A percentile compares a stretch with the other conserved stretches of the same genome.
Evolutionary conservation across 2,888 invertebrate species (phyloP).

Genomic region (Ferrisia virgata): DNA sequence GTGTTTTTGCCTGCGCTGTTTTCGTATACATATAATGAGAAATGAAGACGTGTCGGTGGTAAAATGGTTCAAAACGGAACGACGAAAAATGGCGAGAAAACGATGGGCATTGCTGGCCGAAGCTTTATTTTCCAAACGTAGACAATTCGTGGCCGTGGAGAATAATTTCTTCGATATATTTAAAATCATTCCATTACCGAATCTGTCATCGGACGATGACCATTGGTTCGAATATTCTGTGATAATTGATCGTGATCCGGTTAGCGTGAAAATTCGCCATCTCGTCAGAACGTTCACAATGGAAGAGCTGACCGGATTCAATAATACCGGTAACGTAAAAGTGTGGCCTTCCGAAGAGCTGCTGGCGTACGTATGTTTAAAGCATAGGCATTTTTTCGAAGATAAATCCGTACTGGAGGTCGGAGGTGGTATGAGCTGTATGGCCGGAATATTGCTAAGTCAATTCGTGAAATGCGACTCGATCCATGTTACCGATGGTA

Average conservation of each 20-base stretch:
- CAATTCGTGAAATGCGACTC: slow-evolving; percentile 64
- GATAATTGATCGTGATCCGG: not conserved
- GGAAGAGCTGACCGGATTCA: slow-evolving; percentile 73
- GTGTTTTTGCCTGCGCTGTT: not conserved
- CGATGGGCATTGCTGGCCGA: slow-evolving; percentile 67
- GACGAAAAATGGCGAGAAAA: slow-evolving; percentile 59
- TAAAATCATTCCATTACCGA: not conserved
- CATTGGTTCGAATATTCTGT: not conserved
- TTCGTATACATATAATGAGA: not conserved
- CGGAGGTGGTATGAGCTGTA: slow-evolving; percentile 81
- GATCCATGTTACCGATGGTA: slow-evolving; percentile 75
- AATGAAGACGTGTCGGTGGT: slow-evolving; percentile 6
- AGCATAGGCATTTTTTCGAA: slow-evolving; percentile 64
- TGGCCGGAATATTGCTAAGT: slow-evolving; percentile 71
- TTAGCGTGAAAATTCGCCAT: slow-evolving; percentile 59
- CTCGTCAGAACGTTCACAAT: slow-evolving; percentile 64
- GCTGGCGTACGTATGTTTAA: slow-evolving; percentile 65
- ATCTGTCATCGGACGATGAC: not conserved
- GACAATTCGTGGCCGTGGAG: not conserved
- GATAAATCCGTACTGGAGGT: slow-evolving; percentile 70
- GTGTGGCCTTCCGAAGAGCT: slow-evolving; percentile 79
- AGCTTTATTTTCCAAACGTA: not conserved
- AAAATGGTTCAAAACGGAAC: slow-evolving; percentile 1
- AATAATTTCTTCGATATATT: slow-evolving; percentile 21
- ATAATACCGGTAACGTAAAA: slow-evolving; percentile 76